These are phyloP conservation scores for Drosophila grimshawi DNA, from an alignment of 1,140 invertebrate genomes.

Conservation along the genomic window DNA sequence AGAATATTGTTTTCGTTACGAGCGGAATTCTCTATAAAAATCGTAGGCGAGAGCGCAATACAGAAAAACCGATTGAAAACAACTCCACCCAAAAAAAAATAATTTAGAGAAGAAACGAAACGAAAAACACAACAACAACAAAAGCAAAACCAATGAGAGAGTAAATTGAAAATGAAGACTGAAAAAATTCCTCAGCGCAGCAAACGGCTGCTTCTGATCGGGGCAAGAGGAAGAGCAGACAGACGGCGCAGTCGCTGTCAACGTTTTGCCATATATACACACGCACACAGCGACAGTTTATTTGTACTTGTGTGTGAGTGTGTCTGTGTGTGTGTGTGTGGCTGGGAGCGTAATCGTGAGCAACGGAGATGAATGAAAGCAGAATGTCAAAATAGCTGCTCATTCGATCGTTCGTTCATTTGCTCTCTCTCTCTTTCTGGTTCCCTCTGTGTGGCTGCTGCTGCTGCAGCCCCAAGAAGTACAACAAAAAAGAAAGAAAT, in stretches of 20 bases:
- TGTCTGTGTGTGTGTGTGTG: constrained; percentile 35
- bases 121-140: constrained; percentile 55
- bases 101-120: constrained; percentile 41
- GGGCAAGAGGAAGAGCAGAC: constrained; percentile 43
- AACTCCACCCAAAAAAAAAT: constrained; percentile 80
- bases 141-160: constrained; percentile 28
- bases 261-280: constrained; percentile 43
- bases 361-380: constrained; percentile 81
- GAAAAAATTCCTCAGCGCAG: constrained; percentile 75
- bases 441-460: constrained; percentile 25
- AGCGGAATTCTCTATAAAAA: constrained; percentile 45
- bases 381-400: constrained; percentile 76
- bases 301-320: constrained; percentile 31
- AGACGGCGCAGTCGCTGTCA: constrained; percentile 42
- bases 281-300: constrained; percentile 37
- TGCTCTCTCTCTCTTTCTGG: constrained; percentile 18
- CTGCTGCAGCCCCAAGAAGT: constrained; percentile 66
- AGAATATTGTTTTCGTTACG: constrained; percentile 41
- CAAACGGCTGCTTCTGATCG: constrained; percentile 49
- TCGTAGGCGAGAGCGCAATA: constrained; percentile 39
- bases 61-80: constrained; percentile 74
- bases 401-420: constrained; percentile 20
- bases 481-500: constrained; percentile 73
- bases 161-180: constrained; percentile 63
- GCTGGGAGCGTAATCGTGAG: constrained; percentile 55